Conservation (phyloP, 2,888 invertebrate species). For the Mongoloraphidia duomilia region DNA sequence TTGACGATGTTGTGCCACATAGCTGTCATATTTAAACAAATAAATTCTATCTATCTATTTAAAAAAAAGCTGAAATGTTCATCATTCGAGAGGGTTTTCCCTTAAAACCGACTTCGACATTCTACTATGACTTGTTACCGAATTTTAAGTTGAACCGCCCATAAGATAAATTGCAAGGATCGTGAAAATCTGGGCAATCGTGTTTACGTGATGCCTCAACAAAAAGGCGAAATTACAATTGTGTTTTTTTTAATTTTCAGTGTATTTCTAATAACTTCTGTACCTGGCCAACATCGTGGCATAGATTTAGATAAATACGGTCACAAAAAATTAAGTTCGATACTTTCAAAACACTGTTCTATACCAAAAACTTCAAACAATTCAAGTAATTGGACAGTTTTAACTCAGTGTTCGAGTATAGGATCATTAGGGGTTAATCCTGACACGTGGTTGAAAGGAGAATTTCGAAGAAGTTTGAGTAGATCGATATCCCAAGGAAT, state of each 20-base stretch:
- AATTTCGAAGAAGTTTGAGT: conserved; percentile 50
- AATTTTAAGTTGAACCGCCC: too few relatives aligned
- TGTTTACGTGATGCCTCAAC: not conserved
- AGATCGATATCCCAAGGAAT: conserved; percentile 38
- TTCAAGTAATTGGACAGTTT: conserved; percentile 45
- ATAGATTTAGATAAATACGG: conserved; percentile 25
- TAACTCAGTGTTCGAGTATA: conserved; percentile 84
- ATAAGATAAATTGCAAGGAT: too few relatives aligned
- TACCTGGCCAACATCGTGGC: conserved; percentile 67
- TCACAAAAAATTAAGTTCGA: conserved; percentile 28
- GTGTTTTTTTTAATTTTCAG: conserved; percentile 31
- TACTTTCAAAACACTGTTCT: conserved; percentile 50
- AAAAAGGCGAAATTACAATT: not conserved
- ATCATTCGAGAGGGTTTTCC: too few relatives aligned
- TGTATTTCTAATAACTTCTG: conserved; percentile 73
- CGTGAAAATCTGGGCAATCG: not conserved
- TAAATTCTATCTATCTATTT: too few relatives aligned
- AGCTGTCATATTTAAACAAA: too few relatives aligned
- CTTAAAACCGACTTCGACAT: too few relatives aligned
- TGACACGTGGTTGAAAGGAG: conserved; percentile 60
- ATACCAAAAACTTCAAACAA: conserved; percentile 32
- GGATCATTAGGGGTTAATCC: conserved; percentile 67
- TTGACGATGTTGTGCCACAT: too few relatives aligned
- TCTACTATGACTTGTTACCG: too few relatives aligned
- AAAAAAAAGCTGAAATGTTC: too few relatives aligned